Percentiles rank a stretch among this genome's conserved stretches.
phyloP scores from a whole-genome alignment of 2,888 invertebrate genomes.

The Drosophila emarginata region DNA sequence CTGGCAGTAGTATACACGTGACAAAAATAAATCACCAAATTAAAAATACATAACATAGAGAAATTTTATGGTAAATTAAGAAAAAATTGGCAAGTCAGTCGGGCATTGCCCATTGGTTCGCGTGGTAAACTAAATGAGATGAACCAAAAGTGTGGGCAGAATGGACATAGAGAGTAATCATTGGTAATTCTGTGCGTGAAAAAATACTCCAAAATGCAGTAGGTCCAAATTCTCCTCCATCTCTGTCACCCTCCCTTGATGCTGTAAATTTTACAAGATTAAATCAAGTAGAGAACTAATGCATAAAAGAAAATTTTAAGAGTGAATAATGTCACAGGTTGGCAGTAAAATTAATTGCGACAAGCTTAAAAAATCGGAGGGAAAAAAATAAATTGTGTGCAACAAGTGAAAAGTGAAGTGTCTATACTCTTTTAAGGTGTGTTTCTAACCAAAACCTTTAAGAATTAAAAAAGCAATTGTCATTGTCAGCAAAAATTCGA shows the following conservation, averaged over 20 bases:
- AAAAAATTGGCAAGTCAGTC: slow-evolving; percentile 50
- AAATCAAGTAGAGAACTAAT: neutral
- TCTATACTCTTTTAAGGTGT: neutral
- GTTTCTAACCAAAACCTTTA: neutral
- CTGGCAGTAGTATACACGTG: slow-evolving; percentile 39
- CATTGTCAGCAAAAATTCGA: neutral
- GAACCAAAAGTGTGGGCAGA: slow-evolving; percentile 19
- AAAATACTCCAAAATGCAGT: slow-evolving; percentile 12
- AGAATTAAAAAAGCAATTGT: neutral
- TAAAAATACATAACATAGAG: slow-evolving; percentile 58
- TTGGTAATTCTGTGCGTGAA: slow-evolving; percentile 5
- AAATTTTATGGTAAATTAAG: slow-evolving; percentile 65
- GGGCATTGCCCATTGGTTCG: slow-evolving; percentile 36
- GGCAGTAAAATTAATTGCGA: slow-evolving; percentile 44
- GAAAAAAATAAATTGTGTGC: slow-evolving; percentile 21
- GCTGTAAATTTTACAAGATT: too few relatives aligned
- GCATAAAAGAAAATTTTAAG: neutral
- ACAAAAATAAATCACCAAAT: slow-evolving; percentile 72
- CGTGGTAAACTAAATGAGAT: slow-evolving; percentile 23
- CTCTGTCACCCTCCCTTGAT: too few relatives aligned
- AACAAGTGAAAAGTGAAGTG: neutral
- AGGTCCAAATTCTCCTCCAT: neutral
- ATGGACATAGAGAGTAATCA: slow-evolving; percentile 16
- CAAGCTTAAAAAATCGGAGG: slow-evolving; percentile 11
- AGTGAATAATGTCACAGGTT: slow-evolving; percentile 14